Evolutionary conservation across 2,113 vertebrate species (phyloP).

Genomic region (Motacilla tschutschensis): DNA sequence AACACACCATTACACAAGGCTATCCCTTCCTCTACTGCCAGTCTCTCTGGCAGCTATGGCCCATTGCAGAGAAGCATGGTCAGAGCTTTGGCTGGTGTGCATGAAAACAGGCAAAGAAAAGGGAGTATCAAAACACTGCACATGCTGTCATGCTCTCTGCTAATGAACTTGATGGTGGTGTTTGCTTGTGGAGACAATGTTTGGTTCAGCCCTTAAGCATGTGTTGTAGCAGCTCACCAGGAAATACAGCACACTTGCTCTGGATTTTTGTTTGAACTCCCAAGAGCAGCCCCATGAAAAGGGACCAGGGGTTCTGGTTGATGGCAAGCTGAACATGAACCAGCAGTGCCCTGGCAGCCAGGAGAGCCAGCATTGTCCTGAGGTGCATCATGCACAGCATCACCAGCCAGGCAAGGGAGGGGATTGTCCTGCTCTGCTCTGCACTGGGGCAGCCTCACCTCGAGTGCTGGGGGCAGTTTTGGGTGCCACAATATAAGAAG

Average conservation of each 20-base stretch:
- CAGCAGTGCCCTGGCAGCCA: neutral
- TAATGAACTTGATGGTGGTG: neutral
- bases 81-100: neutral
- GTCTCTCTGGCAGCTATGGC: neutral
- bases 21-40: neutral
- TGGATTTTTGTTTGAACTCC: neutral
- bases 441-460: neutral
- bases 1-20: neutral
- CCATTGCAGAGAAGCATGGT: neutral
- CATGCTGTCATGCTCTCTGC: neutral
- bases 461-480: accelerated
- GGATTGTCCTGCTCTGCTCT: neutral
- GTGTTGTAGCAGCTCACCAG: neutral
- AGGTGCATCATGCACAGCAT: neutral
- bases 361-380: neutral
- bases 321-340: neutral
- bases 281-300: neutral
- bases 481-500: neutral
- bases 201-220: neutral
- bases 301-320: neutral
- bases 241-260: neutral
- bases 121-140: neutral
- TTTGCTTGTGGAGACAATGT: neutral
- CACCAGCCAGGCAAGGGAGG: accelerated
- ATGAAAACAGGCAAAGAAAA: neutral